phyloP scores from a whole-genome alignment of 2,113 vertebrate genomes.

The Zosterops pallidus region DNA sequence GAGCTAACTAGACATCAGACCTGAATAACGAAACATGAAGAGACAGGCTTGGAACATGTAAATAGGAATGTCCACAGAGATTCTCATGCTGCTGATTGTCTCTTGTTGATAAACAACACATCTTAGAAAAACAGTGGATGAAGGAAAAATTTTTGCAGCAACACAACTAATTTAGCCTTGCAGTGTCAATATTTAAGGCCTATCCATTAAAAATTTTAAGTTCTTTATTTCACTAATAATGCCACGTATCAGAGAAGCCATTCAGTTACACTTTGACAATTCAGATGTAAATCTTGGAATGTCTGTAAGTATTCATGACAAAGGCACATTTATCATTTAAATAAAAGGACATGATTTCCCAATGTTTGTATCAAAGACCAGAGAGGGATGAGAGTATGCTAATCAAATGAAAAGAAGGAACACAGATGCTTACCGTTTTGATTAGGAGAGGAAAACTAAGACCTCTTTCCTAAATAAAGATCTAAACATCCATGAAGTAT shows the following conservation, averaged over 20 bases:
- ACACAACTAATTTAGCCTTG: constrained; percentile 36
- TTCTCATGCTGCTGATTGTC: constrained; percentile 39
- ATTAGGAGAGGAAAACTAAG: constrained; percentile 51
- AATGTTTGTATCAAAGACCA: constrained; percentile 66
- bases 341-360: constrained; percentile 71
- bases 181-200: constrained; percentile 54
- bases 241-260: constrained; percentile 55
- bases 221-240: constrained; percentile 75
- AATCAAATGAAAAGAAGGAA: constrained; percentile 70
- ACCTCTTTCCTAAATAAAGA: background rate
- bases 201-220: constrained; percentile 61
- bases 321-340: constrained; percentile 75
- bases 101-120: constrained; percentile 66
- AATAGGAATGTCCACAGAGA: constrained; percentile 59
- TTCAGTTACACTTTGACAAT: constrained; percentile 72
- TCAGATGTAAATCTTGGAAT: constrained; percentile 73
- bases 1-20: constrained; percentile 71
- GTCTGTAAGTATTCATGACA: constrained; percentile 64
- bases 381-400: constrained; percentile 69
- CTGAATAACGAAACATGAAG: constrained; percentile 71
- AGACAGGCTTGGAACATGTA: constrained; percentile 56
- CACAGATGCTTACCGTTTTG: constrained; percentile 66
- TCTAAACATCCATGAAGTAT: background rate
- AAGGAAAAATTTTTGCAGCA: constrained; percentile 53
- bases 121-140: constrained; percentile 60